Evolutionary conservation across 2,113 vertebrate species (phyloP), one percentile per base, ranked within the genome.

Genomic region (Cisticola juncidis): DNA sequence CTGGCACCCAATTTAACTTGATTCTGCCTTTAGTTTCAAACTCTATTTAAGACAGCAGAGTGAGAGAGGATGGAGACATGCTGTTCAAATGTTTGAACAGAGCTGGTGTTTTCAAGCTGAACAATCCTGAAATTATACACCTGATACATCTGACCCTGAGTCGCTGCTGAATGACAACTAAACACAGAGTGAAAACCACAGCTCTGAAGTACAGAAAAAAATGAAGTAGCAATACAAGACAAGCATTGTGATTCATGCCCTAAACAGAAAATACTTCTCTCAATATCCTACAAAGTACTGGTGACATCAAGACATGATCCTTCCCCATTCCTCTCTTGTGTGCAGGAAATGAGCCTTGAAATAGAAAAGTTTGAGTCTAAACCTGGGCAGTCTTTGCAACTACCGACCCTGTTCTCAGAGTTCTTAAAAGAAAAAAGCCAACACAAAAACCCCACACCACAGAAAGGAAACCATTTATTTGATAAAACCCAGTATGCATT

Each of bases 261-360:
- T 71, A 14, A 68, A 18, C 12, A 74, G 17, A 44, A 56, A 86
- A 28, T 14, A 72, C 2, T 86, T 23, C 17, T 77, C 29, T 21
- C 31, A 65, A 0, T 21, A 42, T 20, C 31, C 56, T 26, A 42
- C 5, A 53, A 2, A 2, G 53, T 6, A 33, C 16, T 0, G 1
- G 24, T 17, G n/a, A 35, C 44, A 90, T 40, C 44, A 73, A 45
- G n/a, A 65, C 12, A 42, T 0, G 8, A 57, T 33, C 23, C 12
- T 54, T 76, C 6, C 14, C 28, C 25, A 25, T n/a, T 81, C 50
- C 35, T 62, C 31, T 56, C 4, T 0, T 33, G 33, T 12, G 57
- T 87, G n/a, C 6, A 9, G 18, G 17, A 82, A 87, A 71, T 8
- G 66, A 72, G 19, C 40, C 62, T 51, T 68, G 65, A 70, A 69